Evolutionary conservation across 2,888 invertebrate genomes (phyloP), one percentile per base, ranked within the genome.

Genomic region (Osmoderma eremita): DNA sequence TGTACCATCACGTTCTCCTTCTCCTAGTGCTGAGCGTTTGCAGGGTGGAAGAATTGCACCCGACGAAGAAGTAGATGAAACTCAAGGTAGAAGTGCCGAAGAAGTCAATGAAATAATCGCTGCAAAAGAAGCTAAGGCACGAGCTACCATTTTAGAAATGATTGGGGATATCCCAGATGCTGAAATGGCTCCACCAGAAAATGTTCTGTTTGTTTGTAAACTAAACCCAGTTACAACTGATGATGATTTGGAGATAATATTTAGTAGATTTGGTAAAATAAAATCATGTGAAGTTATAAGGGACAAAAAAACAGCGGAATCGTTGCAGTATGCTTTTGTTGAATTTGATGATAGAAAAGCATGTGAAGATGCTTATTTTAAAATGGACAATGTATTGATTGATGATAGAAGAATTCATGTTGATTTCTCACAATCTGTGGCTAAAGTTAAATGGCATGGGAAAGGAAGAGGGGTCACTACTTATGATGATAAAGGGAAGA

Each of bases 351-450:
- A 96, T 62, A 88, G 90, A 71, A 93, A 94, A 77, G 88, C 94
- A 0, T 99, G 99, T 83, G 99, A 99, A 84, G 93, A 94, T 75
- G 99, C 99, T 0, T 99, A 95, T 82, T 97, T 99, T 78, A 99
- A 99, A 85, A 99, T 99, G 99, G 98, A 98, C 80, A 99, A 99
- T 85, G 98, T 99, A 0, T 84, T 99, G 4, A 99, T 99, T 75
- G 99, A 99, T 83, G 99, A 99, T 80, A 86, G 99, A 22, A 87
- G 99, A 71, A 99, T 99, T 77, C 99, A 99, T 84, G 99, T 99
- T 0, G 99, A 99, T 83, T 99, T 99, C 84, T 98, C 97, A 71
- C 99, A 99, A 81, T 98, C 98, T 54, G 98, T 99, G 0, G 91
- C 98, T 1, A 98, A 97, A 83, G 88, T 95, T 75, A 91, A 91